These are phyloP conservation scores for Chaetodon auriga DNA, from an alignment of 2,113 vertebrate species.

Conservation along the genomic window DNA sequence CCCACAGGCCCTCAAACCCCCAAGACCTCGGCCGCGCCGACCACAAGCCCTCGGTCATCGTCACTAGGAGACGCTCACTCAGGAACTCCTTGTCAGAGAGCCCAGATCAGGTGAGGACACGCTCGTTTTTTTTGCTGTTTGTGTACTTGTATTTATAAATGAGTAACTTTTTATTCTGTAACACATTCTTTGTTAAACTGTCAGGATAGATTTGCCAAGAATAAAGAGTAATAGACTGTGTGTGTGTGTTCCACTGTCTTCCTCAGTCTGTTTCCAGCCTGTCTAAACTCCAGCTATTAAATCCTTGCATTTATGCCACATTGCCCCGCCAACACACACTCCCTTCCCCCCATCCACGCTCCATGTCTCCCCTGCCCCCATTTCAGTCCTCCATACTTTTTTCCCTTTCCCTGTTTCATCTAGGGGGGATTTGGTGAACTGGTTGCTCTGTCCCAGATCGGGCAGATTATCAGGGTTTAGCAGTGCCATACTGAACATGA, in stretches of 20 bases:
- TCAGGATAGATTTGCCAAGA: background rate
- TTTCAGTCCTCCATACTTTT: slow-evolving; percentile 49
- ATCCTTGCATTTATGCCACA: slow-evolving; percentile 40
- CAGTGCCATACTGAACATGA: slow-evolving; percentile 48
- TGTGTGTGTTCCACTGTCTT: background rate
- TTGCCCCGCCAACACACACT: background rate
- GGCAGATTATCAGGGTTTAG: slow-evolving; percentile 74
- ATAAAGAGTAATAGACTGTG: accelerated
- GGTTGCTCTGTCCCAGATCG: slow-evolving; percentile 66
- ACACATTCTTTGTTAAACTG: background rate
- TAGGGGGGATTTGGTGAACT: slow-evolving; percentile 40
- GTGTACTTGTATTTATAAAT: background rate
- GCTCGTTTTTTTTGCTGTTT: background rate
- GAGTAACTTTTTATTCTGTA: background rate
- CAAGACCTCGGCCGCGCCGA: slow-evolving; percentile 84
- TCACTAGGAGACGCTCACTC: slow-evolving; percentile 92
- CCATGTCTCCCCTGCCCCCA: slow-evolving; percentile 62
- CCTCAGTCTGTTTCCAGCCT: background rate
- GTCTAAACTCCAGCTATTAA: slow-evolving; percentile 40
- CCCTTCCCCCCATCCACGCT: slow-evolving; percentile 63
- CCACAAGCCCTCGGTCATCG: slow-evolving; percentile 93
- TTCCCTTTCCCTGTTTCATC: slow-evolving; percentile 43
- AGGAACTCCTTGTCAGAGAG: slow-evolving; percentile 87
- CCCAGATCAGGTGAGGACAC: slow-evolving; percentile 85
- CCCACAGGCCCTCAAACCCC: slow-evolving; percentile 67